Evolutionary conservation across 2,797 vertebrate species (phyloP), one percentile per base, ranked within the genome.

Genomic region (Channa striata): DNA sequence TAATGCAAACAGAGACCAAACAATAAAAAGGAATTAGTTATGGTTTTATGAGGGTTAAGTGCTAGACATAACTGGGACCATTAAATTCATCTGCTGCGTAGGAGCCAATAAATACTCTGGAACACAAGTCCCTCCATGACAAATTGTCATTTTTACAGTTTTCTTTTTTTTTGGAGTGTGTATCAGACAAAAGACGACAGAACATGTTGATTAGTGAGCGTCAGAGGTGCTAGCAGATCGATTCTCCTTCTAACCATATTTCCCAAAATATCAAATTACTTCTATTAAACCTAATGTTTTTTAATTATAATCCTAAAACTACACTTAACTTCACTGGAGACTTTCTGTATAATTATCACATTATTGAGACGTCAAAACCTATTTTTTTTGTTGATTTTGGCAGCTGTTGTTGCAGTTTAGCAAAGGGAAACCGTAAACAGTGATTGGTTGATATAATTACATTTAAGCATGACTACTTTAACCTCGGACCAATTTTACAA

Each of bases 401-500:
- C 84, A 88, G 49, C 67, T 46, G 66, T 52, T 34, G 62, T 66
- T 48, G 54, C 70, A 75, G 54, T 47, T 75, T n/a, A 39, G 51
- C 49, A 19, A 44, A 13, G 59, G n/a, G 64, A 81, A 67, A 74
- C 6, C 13, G 52, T 68, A 71, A 69, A 56, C 4, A 1, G 23
- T 69, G 36, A 69, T 48, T 69, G 59, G 43, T 84, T 19, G 12
- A 59, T 46, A 78, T 58, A 47, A 69, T 71, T 46, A 78, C 77
- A 72, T 58, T 80, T 74, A 75, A 78, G 86, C 20, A 56, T 43
- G 52, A 84, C 60, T 73, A 77, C 40, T 60, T 81, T 5, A 30
- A 67, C 23, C 47, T 66, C 4, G 1, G 65, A 72, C 42, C 78
- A 67, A 25, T 62, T 83, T 67, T 44, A 84, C 77, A 83, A 85